A percentile compares a stretch with the other conserved stretches of the same genome.
phyloP scores from a whole-genome alignment of 2,888 invertebrate species.

The Leptothorax acervorum region DNA sequence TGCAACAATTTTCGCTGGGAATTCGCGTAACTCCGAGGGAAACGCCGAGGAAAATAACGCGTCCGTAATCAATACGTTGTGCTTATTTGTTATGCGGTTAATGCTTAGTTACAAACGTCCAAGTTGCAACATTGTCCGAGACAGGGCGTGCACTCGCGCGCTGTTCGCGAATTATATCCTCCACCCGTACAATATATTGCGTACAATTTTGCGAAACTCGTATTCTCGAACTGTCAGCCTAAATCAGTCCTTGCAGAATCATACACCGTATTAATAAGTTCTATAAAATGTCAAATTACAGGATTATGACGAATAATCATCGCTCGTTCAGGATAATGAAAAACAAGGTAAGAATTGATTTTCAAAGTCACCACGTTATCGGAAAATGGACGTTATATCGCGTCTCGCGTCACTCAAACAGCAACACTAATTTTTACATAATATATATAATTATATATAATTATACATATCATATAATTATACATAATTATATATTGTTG shows the following conservation, averaged over 20 bases:
- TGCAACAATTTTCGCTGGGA: conserved; percentile 7
- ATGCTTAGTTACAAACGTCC: conserved; percentile 13
- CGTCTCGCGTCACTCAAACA: not conserved
- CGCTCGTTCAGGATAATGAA: not conserved
- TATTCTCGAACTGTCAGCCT: not conserved
- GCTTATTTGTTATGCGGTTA: conserved; percentile 43
- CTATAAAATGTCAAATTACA: not conserved
- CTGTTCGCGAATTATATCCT: conserved; percentile 18
- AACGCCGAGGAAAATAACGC: conserved; percentile 4
- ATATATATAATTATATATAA: not conserved
- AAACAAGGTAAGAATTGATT: not conserved
- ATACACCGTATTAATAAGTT: not conserved
- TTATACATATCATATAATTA: no score
- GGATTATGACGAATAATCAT: not conserved
- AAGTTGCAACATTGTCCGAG: conserved; percentile 28
- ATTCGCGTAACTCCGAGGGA: conserved; percentile 15
- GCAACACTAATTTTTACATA: not conserved
- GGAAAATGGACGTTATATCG: not conserved
- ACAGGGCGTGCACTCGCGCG: not conserved
- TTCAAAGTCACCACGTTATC: not conserved
- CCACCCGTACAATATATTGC: not conserved
- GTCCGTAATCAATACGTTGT: conserved; percentile 28
- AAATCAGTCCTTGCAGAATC: not conserved
- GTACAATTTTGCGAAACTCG: not conserved
- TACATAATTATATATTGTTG: not conserved